These are phyloP conservation scores for Anagyrus pseudococci DNA, from an alignment of 2,888 invertebrate species.

Conservation along the genomic window DNA sequence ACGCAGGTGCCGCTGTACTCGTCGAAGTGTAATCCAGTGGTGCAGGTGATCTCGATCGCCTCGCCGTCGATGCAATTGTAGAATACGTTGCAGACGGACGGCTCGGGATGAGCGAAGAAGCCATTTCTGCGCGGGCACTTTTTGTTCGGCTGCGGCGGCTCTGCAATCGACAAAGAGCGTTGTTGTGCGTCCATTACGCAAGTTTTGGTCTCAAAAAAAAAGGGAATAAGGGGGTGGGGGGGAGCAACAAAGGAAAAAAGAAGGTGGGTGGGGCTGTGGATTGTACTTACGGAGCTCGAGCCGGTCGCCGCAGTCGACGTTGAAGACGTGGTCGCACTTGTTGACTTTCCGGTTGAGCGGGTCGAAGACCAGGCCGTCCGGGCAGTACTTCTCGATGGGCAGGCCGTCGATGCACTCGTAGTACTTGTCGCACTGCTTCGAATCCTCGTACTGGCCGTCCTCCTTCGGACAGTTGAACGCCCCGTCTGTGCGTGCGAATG, in stretches of 20 bases:
- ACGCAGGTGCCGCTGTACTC: slow-evolving; percentile 89
- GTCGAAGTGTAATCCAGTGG: slow-evolving; percentile 89
- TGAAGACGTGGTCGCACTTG: slow-evolving; percentile 93
- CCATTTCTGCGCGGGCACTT: slow-evolving; percentile 87
- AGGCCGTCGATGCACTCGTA: slow-evolving; percentile 79
- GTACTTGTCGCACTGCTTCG: slow-evolving; percentile 85
- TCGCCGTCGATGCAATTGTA: slow-evolving; percentile 90
- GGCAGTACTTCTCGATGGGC: slow-evolving; percentile 78
- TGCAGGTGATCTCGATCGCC: slow-evolving; percentile 79
- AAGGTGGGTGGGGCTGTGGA: no score
- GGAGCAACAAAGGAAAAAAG: no score
- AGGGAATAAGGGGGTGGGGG: neutral
- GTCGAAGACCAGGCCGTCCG: slow-evolving; percentile 90
- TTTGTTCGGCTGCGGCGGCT: slow-evolving; percentile 75
- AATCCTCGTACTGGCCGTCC: slow-evolving; percentile 82
- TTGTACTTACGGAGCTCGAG: slow-evolving; percentile 82
- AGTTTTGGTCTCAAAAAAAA: slow-evolving; percentile 11
- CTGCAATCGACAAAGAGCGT: slow-evolving; percentile 62
- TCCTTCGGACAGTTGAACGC: slow-evolving; percentile 82
- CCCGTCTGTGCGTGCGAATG: slow-evolving; percentile 56
- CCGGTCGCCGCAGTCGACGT: slow-evolving; percentile 89
- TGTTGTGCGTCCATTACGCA: neutral
- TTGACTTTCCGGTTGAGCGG: slow-evolving; percentile 83
- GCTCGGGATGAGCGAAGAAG: slow-evolving; percentile 89
- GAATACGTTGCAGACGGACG: slow-evolving; percentile 82